A percentile compares a stretch with the other conserved stretches of the same genome.
phyloP scores from a whole-genome alignment of 2,888 invertebrate species.

The Pyrochroa serraticornis region DNA sequence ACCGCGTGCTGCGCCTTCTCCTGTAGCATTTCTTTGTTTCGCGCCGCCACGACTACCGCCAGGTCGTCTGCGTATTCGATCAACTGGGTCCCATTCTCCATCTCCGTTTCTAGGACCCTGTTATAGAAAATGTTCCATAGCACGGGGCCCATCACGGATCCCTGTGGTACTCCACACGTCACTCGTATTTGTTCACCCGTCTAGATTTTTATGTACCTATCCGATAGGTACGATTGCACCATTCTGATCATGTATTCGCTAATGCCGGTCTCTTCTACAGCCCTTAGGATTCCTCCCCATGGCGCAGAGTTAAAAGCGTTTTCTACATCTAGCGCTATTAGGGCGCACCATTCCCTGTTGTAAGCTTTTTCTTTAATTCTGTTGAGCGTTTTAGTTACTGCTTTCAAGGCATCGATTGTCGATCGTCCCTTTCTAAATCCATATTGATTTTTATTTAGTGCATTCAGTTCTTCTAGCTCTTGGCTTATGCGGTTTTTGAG shows the following conservation, averaged over 20 bases:
- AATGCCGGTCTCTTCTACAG: background rate
- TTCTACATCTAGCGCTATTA: background rate
- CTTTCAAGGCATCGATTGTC: background rate
- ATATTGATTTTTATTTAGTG: background rate
- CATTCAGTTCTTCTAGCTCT: background rate
- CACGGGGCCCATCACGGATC: constrained; percentile 11
- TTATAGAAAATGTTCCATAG: constrained; percentile 39
- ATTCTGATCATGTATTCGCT: constrained; percentile 3
- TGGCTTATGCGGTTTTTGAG: background rate
- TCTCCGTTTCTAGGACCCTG: constrained; percentile 24
- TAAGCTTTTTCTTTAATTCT: background rate
- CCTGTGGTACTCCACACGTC: constrained; percentile 3
- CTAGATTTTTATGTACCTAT: constrained; percentile 3
- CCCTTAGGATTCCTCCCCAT: background rate
- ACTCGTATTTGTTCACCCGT: background rate
- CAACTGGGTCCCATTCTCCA: constrained; percentile 28
- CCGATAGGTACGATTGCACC: constrained; percentile 14
- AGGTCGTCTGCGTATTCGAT: constrained; percentile 32
- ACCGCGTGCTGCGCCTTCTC: background rate
- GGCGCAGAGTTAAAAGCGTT: background rate
- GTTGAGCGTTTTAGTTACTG: background rate
- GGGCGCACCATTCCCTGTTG: background rate
- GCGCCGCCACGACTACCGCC: background rate
- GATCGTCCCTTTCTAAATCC: constrained; percentile 5
- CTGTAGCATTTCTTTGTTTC: background rate